Evolutionary conservation across 2,113 vertebrate genomes (phyloP).

Genomic region (Tetrao urogallus): DNA sequence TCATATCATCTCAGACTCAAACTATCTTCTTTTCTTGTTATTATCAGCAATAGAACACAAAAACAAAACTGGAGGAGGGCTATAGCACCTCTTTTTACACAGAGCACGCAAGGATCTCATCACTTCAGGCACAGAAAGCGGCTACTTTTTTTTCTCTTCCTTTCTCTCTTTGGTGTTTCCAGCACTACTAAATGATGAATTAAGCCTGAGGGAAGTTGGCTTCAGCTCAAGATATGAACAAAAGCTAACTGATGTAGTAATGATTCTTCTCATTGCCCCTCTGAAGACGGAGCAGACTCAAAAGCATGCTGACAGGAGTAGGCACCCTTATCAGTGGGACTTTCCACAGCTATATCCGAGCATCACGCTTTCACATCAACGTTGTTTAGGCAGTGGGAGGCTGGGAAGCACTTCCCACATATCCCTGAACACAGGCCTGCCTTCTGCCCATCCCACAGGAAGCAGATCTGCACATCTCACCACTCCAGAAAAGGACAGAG

Average conservation of each 20-base stretch:
- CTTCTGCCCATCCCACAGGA: background rate
- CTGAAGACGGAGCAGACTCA: background rate
- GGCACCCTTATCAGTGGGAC: background rate
- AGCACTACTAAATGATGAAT: conserved; percentile 61
- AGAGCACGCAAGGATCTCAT: conserved; percentile 21
- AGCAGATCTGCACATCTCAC: background rate
- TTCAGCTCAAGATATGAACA: conserved; percentile 56
- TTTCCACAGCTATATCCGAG: background rate
- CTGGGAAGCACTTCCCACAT: background rate
- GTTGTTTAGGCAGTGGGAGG: background rate
- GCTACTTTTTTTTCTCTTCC: background rate
- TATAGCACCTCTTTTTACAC: conserved; percentile 3
- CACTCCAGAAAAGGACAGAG: conserved; percentile 18
- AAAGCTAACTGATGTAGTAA: background rate
- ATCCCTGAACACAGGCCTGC: background rate
- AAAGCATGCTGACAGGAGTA: background rate
- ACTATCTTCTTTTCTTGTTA: conserved; percentile 21
- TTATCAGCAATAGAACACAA: conserved; percentile 61
- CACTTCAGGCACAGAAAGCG: conserved; percentile 47
- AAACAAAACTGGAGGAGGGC: conserved; percentile 24
- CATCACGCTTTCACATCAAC: fast-evolving
- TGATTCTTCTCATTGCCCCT: background rate
- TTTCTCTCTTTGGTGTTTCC: conserved; percentile 29
- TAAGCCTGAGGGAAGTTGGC: conserved; percentile 66
- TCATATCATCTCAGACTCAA: background rate